phyloP scores from a whole-genome alignment of 2,113 vertebrate genomes.

The Callopanchax toddi region DNA sequence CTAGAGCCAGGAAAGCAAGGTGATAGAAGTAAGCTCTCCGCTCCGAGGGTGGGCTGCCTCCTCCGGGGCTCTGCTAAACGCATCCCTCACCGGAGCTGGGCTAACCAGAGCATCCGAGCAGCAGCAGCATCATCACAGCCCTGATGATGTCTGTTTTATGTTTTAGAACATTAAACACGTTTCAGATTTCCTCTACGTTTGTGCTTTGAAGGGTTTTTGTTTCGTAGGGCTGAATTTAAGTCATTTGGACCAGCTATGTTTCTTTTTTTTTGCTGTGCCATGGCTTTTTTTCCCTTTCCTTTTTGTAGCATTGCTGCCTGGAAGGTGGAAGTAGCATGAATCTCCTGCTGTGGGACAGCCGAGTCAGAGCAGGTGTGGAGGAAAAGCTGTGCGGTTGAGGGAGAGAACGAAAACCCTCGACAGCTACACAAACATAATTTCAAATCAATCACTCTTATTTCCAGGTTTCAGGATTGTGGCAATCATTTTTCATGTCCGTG shows the following conservation, averaged over 20 bases:
- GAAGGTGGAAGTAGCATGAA: slow-evolving; percentile 52
- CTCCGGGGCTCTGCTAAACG: slow-evolving; percentile 35
- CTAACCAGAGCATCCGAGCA: slow-evolving; percentile 40
- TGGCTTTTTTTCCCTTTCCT: slow-evolving; percentile 29
- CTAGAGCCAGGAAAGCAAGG: slow-evolving; percentile 53
- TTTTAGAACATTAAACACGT: slow-evolving; percentile 29
- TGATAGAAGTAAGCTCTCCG: slow-evolving; percentile 31
- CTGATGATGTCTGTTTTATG: slow-evolving; percentile 41
- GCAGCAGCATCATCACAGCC: slow-evolving; percentile 33
- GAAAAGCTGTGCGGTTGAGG: slow-evolving; percentile 23
- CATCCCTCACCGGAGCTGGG: slow-evolving; percentile 41
- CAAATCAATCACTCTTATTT: slow-evolving; percentile 66
- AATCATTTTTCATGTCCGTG: slow-evolving; percentile 43
- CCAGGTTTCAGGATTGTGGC: slow-evolving; percentile 67
- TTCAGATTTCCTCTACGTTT: slow-evolving; percentile 26
- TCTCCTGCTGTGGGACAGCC: slow-evolving; percentile 49
- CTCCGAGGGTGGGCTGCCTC: slow-evolving; percentile 42
- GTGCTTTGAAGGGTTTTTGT: neutral
- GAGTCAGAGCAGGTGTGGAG: slow-evolving; percentile 31
- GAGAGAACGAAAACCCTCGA: slow-evolving; percentile 41
- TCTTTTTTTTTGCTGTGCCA: slow-evolving; percentile 34
- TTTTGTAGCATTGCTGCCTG: slow-evolving; percentile 53
- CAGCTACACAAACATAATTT: slow-evolving; percentile 40
- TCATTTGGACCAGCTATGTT: slow-evolving; percentile 34
- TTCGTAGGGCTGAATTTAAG: slow-evolving; percentile 37